Conservation (phyloP, 1,140 invertebrate genomes). For the Chironomus tepperi region DNA sequence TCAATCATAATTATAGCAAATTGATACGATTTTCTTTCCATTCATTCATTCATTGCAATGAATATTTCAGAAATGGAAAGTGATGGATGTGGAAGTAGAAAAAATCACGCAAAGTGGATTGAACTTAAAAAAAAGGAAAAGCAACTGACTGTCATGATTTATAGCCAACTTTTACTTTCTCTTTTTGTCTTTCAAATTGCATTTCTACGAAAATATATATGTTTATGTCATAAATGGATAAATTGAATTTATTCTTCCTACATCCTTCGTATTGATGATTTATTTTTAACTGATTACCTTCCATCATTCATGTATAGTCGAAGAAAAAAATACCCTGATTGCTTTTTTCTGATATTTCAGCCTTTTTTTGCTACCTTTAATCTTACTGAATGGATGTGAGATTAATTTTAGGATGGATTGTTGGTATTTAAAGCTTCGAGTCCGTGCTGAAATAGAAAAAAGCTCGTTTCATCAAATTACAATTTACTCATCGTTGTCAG, state of each 20-base stretch:
- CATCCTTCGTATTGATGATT: not conserved
- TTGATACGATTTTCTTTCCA: not conserved
- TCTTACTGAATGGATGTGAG: not conserved
- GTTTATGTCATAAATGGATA: not conserved
- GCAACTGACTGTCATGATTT: not conserved
- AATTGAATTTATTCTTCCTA: not conserved
- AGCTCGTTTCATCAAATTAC: not conserved
- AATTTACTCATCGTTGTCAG: not conserved
- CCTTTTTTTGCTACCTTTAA: not conserved
- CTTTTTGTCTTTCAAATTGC: no score
- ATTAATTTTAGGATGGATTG: not conserved
- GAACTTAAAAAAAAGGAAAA: no score
- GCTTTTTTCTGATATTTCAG: no score
- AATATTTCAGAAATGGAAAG: no score
- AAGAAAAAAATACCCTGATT: no score
- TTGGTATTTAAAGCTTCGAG: not conserved
- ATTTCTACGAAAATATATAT: not conserved
- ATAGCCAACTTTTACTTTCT: not conserved
- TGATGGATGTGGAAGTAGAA: no score
- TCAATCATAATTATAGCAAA: conserved; percentile 10
- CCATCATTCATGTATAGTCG: no score
- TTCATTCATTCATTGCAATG: no score
- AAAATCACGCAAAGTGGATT: no score
- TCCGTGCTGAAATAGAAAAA: no score
- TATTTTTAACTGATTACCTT: not conserved